Percentiles rank a stretch among this genome's conserved stretches.
Evolutionary conservation across 2,797 vertebrate genomes (phyloP).

Genomic region (Spinus pinus): DNA sequence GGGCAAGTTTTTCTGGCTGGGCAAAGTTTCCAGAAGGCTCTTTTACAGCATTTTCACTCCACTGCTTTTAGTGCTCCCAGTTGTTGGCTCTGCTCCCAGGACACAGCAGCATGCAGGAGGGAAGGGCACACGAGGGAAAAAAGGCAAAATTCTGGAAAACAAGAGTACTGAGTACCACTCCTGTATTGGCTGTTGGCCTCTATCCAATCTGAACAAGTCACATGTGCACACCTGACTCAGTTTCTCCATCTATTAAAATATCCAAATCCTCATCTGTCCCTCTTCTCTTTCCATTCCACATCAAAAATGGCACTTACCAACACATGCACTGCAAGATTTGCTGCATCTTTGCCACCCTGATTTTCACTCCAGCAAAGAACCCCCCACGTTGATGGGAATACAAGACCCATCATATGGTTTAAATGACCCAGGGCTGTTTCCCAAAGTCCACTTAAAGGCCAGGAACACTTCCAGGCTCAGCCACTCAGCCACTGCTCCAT

Average conservation of each 20-base stretch:
- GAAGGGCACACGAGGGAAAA: not conserved
- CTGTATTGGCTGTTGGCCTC: not conserved
- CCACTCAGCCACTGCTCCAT: not conserved
- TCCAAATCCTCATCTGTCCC: not conserved
- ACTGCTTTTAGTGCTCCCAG: conserved; percentile 9
- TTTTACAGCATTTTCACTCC: conserved; percentile 27
- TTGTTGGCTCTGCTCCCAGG: conserved; percentile 46
- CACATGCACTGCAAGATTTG: not conserved
- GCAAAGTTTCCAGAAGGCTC: conserved; percentile 45
- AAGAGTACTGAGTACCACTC: not conserved
- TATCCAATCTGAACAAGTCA: not conserved
- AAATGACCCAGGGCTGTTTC: conserved; percentile 35
- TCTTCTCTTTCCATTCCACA: not conserved
- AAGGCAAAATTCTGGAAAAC: not conserved
- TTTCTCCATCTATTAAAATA: not conserved
- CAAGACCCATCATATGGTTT: not conserved
- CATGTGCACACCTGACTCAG: not conserved
- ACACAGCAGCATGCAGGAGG: not conserved
- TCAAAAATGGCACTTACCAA: not conserved
- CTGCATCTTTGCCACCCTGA: not conserved
- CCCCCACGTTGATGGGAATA: not conserved
- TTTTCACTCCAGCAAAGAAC: not conserved
- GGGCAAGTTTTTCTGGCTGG: conserved; percentile 16
- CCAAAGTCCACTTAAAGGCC: conserved; percentile 41
- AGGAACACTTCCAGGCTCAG: conserved; percentile 37